phyloP scores from a whole-genome alignment of 2,113 vertebrate species.

The Ptilonorhynchus violaceus region DNA sequence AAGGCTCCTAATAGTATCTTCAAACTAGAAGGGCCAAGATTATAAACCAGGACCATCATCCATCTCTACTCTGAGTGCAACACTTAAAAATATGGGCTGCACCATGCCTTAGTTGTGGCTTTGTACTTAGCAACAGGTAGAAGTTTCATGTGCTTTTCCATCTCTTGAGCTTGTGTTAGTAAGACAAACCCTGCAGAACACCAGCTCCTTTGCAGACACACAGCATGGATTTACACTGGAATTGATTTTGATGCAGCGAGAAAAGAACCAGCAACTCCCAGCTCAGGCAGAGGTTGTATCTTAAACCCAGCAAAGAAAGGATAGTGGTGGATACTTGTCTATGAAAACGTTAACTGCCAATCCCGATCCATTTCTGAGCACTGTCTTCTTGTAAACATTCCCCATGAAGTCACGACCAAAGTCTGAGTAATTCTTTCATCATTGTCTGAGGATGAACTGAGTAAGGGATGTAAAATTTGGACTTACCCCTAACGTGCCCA shows the following conservation, averaged over 20 bases:
- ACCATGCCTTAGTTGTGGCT: neutral
- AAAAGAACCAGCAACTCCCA: neutral
- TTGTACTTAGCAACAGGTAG: conserved; percentile 3
- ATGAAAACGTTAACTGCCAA: neutral
- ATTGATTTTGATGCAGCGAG: neutral
- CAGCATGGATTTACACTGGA: neutral
- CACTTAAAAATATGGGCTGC: neutral
- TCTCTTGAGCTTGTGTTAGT: neutral
- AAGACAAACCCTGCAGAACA: neutral
- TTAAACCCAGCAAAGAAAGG: neutral
- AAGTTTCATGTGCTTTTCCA: neutral
- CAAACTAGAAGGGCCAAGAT: neutral
- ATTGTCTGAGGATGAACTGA: conserved; percentile 16
- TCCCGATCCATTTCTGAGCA: neutral
- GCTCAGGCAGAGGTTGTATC: neutral
- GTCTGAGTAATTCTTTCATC: conserved; percentile 44
- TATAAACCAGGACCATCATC: neutral
- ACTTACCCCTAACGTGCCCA: neutral
- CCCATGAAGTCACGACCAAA: conserved; percentile 16
- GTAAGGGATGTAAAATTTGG: conserved; percentile 20
- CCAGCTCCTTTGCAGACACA: neutral
- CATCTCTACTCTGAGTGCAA: neutral
- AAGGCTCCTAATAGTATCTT: neutral
- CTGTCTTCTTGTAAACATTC: neutral
- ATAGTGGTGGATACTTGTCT: neutral